A percentile compares a stretch with the other conserved stretches of the same genome.
phyloP scores from a whole-genome alignment of 2,888 invertebrate species.

The Microplitis deprimator region DNA sequence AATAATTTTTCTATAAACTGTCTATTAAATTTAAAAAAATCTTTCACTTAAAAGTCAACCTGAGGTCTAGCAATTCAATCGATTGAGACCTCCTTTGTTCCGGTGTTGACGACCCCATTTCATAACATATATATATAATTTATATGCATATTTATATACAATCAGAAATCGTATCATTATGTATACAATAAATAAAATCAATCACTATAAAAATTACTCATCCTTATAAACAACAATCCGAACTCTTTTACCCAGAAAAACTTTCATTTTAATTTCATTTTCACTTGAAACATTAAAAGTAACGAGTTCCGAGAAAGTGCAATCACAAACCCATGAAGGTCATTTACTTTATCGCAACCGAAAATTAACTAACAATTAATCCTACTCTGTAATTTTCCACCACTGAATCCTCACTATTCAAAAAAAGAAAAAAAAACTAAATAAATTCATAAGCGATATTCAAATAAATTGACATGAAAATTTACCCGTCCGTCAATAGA shows the following conservation, averaged over 20 bases:
- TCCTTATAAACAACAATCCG: neutral
- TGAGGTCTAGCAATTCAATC: constrained; percentile 6
- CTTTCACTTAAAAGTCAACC: neutral
- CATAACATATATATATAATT: neutral
- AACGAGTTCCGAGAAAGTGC: constrained; percentile 26
- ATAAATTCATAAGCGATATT: neutral
- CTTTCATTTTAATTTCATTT: neutral
- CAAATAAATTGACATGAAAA: constrained; percentile 41
- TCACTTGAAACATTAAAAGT: neutral
- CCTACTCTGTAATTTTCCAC: too few relatives aligned
- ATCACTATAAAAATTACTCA: constrained; percentile 4
- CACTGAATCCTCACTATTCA: too few relatives aligned
- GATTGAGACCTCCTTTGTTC: constrained; percentile 14
- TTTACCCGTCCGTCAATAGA: constrained; percentile 77
- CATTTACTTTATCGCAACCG: neutral
- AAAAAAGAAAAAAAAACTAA: too few relatives aligned
- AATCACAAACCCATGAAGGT: constrained; percentile 4
- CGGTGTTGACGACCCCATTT: constrained; percentile 19
- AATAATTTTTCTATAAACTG: neutral
- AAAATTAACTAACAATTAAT: too few relatives aligned
- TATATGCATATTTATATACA: neutral
- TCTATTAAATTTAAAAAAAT: neutral
- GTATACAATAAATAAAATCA: constrained; percentile 4
- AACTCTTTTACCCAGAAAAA: neutral
- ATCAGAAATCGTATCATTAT: neutral